Base-by-base conservation (phyloP, 2,797 vertebrate species). In the Peromyscus nudipes region DNA sequence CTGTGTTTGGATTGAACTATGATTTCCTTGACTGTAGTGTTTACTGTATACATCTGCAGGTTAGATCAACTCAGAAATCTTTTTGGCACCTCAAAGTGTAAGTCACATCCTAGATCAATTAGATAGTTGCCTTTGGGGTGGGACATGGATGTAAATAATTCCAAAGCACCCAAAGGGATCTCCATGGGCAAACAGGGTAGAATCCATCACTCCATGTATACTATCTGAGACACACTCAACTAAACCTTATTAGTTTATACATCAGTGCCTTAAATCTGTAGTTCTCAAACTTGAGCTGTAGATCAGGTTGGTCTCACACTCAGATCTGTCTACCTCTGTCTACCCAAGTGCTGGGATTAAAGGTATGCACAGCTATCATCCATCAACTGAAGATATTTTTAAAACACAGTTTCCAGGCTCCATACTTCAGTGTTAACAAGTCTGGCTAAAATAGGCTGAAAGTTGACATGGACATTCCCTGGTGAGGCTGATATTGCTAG, bases 101-200 rank as follows among this genome's bases (percentile, higher is more conserved):
- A 46, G n/a, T 3, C 40, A 84, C 23, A 73, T 25, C 9, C n/a
- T 49, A 73, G 69, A 89, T 14, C 21, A 86, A 73, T 67, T 77
- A 94, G 76, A 83, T 80, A 76, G 46, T 81, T 52, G 16, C 89
- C 49, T 83, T n/a, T 86, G 49, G 17, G 34, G 23, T 86, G 23
- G 23, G 31, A 87, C n/a, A 55, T 31, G 89, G 40, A 29, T 52
- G n/a, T 89, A 73, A 29, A 23, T 84, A 88, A 89, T 92, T 96
- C 65, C 81, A 49, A 96, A 81, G 29, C 71, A 89, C 2, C 29
- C 29, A 34, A 62, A 31, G 25, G 64, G 10, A 92, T 84, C 79
- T 25, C 57, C 90, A 27, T 75, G 29, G 17, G 9, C 34, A 65
- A 27, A 85, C 31, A 29, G 1, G 21, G 37, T 75, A 40, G 49